Evolutionary conservation across 2,888 invertebrate genomes (phyloP), one percentile per base, ranked within the genome.

Genomic region (Pristionchus japonicus): DNA sequence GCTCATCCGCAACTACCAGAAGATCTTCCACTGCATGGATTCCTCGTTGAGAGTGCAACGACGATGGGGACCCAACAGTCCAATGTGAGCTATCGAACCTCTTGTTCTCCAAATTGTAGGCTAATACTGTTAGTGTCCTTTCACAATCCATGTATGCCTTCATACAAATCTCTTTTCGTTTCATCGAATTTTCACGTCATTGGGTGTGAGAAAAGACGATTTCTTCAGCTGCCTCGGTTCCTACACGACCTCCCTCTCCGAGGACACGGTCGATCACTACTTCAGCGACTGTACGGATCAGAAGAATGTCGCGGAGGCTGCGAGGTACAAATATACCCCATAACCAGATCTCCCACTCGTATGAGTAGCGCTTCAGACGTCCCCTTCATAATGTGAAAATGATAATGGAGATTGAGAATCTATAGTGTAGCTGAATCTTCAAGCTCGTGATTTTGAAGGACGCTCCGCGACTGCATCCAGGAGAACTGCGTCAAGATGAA

Each of bases 21-120:
- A 83, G 82, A 83, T 83, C 37, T 83, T 83, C 82, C 82, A 83
- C 52, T 31, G 27, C 82, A 15, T 83, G 31, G 82, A 83, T 52
- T 49, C 82, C 1, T 34, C 27, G 6, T 13, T 77, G 6, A 43
- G 77, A 27, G 37, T 77, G 47, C n/a, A 40, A 9, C 82, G 82
- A 31, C 49, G 52, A 52, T 83, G 7, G 20, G 82, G 52, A 52
- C 23, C n/a, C n/a, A 20, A 57, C 23, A 57, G 57, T 7, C 57
- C 57, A 7, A n/a, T 57, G 57, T 57, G 23, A 67, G 74, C 74
- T 13, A 40, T 40, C 40, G 17, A n/a, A n/a, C n/a, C n/a, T n/a
- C n/a, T 20, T 40, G 31, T 27, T 43, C 6, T 70, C 34, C 9
- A 70, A 27, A 27, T 6, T 27, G n/a, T n/a, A n/a, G n/a, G n/a